Conservation (phyloP, 2,888 invertebrate species). For the Andrena hattorfiana region DNA sequence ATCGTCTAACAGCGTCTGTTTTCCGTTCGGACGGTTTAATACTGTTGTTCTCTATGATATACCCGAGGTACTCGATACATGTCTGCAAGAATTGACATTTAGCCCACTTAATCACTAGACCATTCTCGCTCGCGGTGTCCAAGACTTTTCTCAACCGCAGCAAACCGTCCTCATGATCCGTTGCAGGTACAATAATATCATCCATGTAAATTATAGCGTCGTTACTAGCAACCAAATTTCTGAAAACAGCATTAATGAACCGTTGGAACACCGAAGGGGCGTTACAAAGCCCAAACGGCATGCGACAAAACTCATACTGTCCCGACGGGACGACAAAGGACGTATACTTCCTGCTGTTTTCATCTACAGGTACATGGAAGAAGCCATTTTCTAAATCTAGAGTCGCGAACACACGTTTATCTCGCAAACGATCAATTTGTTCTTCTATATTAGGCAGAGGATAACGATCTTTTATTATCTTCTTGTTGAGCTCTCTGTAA, state of each 20-base stretch:
- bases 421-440: too few species aligned
- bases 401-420: too few species aligned
- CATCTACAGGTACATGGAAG: background rate
- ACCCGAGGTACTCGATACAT: background rate
- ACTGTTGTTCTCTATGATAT: constrained; percentile 9
- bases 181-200: constrained; percentile 1
- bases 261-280: constrained; percentile 42
- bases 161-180: background rate
- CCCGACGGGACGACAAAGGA: background rate
- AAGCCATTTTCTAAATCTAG: background rate
- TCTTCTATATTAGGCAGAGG: too few species aligned
- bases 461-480: too few species aligned
- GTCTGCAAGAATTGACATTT: constrained; percentile 22
- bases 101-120: constrained; percentile 10
- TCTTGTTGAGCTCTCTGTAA: too few species aligned
- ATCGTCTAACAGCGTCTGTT: constrained; percentile 57
- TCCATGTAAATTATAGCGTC: too few species aligned
- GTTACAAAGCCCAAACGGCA: background rate
- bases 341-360: background rate
- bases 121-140: background rate
- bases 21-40: constrained; percentile 40
- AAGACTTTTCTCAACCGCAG: background rate
- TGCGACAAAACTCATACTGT: constrained; percentile 61
- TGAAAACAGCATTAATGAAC: constrained; percentile 55
- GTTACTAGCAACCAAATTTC: constrained; percentile 37